phyloP scores from a whole-genome alignment of 2,797 vertebrate species.

The Uromys caudimaculatus region DNA sequence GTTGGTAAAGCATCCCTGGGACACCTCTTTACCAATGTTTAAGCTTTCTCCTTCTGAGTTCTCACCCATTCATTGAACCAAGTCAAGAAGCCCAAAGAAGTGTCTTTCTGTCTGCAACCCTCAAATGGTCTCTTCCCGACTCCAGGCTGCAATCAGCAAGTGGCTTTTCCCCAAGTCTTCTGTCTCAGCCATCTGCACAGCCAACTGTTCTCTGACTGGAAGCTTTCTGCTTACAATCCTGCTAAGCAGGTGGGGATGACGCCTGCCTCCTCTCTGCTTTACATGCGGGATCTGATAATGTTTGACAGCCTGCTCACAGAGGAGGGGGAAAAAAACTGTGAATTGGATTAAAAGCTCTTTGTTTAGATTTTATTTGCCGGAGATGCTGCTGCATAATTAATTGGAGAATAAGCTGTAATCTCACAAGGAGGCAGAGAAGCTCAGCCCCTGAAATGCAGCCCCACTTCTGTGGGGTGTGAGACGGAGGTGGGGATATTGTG shows the following conservation, averaged over 20 bases:
- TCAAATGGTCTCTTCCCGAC: constrained; percentile 64
- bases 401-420: constrained; percentile 86
- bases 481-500: constrained; percentile 41
- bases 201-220: constrained; percentile 86
- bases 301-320: constrained; percentile 87
- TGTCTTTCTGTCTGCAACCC: constrained; percentile 58
- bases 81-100: constrained; percentile 21
- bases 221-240: constrained; percentile 80
- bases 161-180: constrained; percentile 79
- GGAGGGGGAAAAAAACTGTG: constrained; percentile 81
- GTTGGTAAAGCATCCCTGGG: neutral
- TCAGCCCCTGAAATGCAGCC: constrained; percentile 76
- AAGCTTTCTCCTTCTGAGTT: neutral
- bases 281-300: constrained; percentile 87
- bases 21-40: neutral
- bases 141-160: constrained; percentile 69
- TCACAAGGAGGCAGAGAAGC: constrained; percentile 83
- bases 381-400: constrained; percentile 88
- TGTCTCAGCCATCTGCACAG: constrained; percentile 86
- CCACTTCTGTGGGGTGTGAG: constrained; percentile 72
- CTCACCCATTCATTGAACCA: neutral
- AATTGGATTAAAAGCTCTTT: constrained; percentile 89
- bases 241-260: constrained; percentile 88
- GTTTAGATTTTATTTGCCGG: constrained; percentile 89
- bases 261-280: constrained; percentile 86